Base-by-base conservation (phyloP, 2,113 vertebrate genomes). In the Aldabrachelys gigantea region DNA sequence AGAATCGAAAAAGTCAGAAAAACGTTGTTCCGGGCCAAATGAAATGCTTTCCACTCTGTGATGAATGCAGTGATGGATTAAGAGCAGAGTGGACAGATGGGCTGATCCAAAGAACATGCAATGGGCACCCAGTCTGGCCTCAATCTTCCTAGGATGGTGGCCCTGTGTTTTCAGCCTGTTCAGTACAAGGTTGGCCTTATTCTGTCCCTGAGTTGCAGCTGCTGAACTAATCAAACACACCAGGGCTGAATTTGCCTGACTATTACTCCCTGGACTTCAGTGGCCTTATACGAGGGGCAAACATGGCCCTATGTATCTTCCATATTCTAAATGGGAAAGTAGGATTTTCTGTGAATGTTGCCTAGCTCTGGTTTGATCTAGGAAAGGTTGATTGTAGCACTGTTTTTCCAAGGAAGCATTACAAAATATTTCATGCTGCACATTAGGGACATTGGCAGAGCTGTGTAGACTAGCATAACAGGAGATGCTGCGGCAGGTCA, bases 221-320 rank as follows among this genome's bases (percentile, higher is more conserved):
- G 57, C 80, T 87, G 89, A 93, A 80, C 92, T 94, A 50, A 90
- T 49, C 87, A 88, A 93, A 91, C 94, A 10, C 52, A 78, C 53
- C 94, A n/a, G 92, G 90, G 90, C 89, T 88, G 88, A 96, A 89
- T 89, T 24, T 85, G 94, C 44, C 88, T 87, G 88, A 82, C 80
- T 92, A 76, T 57, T 91, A 96, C 47, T 24, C 87, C 94, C n/a
- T 93, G 91, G 92, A 97, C 90, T 94, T 95, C 83, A 93, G 83
- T 90, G 93, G 91, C 62, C 90, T 93, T 93, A 62, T 83, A 91
- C 80, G 25, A 5, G 95, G 89, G 93, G 78, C 81, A 96, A 49
- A 82, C 94, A 92, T 90, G 72, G 87, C 88, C 90, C 91, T 50
- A 13, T 88, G 82, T 91, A 65, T 62, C 89, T 92, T 79, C 86